Percentiles rank a stretch among this genome's conserved stretches.
phyloP scores from a whole-genome alignment of 2,113 vertebrate genomes.

The Serinus canaria region DNA sequence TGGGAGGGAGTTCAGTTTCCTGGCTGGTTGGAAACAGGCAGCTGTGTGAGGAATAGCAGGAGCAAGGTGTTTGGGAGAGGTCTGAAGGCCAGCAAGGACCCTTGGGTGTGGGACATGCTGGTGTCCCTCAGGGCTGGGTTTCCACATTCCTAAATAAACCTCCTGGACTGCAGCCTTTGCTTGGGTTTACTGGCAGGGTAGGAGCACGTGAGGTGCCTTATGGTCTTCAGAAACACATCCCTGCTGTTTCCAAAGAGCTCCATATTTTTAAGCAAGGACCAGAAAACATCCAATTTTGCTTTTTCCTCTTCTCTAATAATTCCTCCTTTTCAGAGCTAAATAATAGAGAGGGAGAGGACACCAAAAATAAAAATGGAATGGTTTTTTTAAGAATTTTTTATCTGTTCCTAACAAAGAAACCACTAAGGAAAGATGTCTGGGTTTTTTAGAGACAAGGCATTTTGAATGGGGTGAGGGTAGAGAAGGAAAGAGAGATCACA shows the following conservation, averaged over 20 bases:
- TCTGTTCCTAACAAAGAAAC: neutral
- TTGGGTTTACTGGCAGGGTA: neutral
- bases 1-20: neutral
- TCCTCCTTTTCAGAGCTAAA: neutral
- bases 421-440: neutral
- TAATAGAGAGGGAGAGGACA: neutral
- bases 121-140: neutral
- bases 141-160: neutral
- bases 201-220: fast-evolving
- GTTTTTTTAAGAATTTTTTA: neutral
- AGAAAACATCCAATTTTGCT: neutral
- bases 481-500: slow-evolving; percentile 8
- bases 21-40: neutral
- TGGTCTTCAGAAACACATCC: neutral
- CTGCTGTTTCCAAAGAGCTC: neutral
- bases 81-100: neutral
- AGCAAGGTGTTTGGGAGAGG: neutral
- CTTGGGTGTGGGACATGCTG: neutral
- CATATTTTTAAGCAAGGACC: neutral
- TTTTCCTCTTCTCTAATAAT: neutral
- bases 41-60: fast-evolving
- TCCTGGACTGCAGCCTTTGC: neutral
- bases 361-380: neutral
- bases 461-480: neutral
- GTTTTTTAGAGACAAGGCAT: neutral